Evolutionary conservation across 2,113 vertebrate species (phyloP), one percentile per base, ranked within the genome.

Genomic region (Sterna hirundo): DNA sequence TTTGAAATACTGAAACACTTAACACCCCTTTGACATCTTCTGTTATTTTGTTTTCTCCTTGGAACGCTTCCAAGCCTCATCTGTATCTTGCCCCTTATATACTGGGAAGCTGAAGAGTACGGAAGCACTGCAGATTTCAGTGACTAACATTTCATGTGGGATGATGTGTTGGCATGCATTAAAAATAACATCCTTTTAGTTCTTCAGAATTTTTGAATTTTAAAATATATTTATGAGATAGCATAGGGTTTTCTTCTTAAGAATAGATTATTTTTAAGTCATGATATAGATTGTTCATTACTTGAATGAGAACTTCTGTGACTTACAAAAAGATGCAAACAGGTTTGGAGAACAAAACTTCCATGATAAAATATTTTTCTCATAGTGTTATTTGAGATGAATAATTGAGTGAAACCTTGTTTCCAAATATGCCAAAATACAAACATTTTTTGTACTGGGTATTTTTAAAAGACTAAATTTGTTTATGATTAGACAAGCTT

Each of bases 171-270:
- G 72, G 83, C 75, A 94, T 90, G 83, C 57, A 32, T 95, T 95
- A 95, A 96, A 96, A 96, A 92, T 92, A 94, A 71, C 64, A 86
- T 94, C 80, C 68, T 86, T 82, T 58, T 81, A 92, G 64, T 74
- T 90, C 76, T 88, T 92, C 32, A 84, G 83, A 62, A n/a, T 64
- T 83, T 44, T 12, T 42, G 38, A 84, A 29, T 54, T 92, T 80
- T 86, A 30, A 92, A 77, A 57, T 77, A 44, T 40, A 76, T 85
- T 87, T 62, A 66, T 71, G 60, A 16, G 9, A 10, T 86, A 36
- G 57, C 54, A 40, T 34, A 13, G 64, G 27, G 19, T 58, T 80
- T 72, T 70, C 14, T 54, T 79, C 66, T 70, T 58, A 71, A 64
- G 76, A 83, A 18, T 30, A 52, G 34, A 29, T 60, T 77, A 20